Conservation (phyloP, 2,113 vertebrate species). For the Melierax canorus region DNA sequence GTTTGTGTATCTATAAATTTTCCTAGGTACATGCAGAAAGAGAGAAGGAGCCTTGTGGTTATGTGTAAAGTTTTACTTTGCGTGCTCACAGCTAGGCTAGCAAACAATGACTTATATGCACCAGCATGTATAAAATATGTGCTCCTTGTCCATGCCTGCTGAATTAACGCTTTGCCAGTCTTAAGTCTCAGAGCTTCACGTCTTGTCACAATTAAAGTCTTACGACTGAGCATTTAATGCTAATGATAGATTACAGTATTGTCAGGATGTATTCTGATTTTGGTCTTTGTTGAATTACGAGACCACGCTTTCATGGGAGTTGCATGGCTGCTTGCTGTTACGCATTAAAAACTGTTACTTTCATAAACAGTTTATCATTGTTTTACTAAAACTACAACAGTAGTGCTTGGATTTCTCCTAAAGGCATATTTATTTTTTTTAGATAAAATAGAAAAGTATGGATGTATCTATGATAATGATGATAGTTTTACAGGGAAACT, state of each 20-base stretch:
- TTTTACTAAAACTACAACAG: not conserved
- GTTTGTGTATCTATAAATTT: not conserved
- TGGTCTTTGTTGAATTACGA: not conserved
- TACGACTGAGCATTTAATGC: slow-evolving; percentile 59
- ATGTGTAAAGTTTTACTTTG: not conserved
- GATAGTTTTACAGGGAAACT: not conserved
- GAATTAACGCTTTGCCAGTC: slow-evolving; percentile 30
- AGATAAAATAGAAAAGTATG: not conserved
- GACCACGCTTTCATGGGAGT: not conserved
- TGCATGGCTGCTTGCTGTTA: not conserved
- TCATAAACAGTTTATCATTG: not conserved
- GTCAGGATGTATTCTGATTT: slow-evolving; percentile 35
- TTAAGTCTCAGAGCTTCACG: slow-evolving; percentile 13
- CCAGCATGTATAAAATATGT: slow-evolving; percentile 69
- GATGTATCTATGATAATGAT: not conserved
- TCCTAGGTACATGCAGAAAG: not conserved
- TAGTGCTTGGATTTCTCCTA: not conserved
- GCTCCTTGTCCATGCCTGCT: slow-evolving; percentile 71
- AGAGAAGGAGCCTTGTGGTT: not conserved
- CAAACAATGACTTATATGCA: slow-evolving; percentile 54
- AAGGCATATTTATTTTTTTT: not conserved
- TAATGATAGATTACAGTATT: slow-evolving; percentile 38
- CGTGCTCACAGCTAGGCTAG: slow-evolving; percentile 1
- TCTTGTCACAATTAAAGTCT: slow-evolving; percentile 71
- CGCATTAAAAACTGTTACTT: not conserved